Conservation (phyloP, 2,888 invertebrate genomes). For the Orthonevra nobilis region DNA sequence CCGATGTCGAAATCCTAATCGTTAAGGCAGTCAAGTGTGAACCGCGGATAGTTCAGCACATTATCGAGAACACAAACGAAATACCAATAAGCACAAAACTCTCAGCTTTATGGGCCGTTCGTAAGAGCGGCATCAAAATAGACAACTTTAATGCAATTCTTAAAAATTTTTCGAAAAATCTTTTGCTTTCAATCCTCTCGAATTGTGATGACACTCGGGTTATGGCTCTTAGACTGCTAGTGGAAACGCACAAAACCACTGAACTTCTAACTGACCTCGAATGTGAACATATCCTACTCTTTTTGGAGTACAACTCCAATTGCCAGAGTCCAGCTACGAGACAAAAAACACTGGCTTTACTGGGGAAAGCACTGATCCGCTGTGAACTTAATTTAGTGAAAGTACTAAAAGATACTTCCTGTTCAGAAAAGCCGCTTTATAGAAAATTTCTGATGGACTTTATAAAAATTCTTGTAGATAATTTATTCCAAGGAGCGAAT, state of each 20-base stretch:
- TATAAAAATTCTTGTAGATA: conserved; percentile 81
- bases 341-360: conserved; percentile 84
- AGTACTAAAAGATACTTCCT: conserved; percentile 71
- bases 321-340: conserved; percentile 85
- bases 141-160: conserved; percentile 72
- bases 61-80: conserved; percentile 71
- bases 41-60: conserved; percentile 72
- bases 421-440: conserved; percentile 76
- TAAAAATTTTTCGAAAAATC: conserved; percentile 82
- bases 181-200: conserved; percentile 82
- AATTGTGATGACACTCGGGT: conserved; percentile 83
- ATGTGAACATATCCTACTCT: conserved; percentile 83
- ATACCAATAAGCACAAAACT: conserved; percentile 77
- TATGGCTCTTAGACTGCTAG: conserved; percentile 85
- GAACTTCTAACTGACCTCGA: conserved; percentile 84
- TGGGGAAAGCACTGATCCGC: conserved; percentile 84
- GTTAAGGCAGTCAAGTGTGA: conserved; percentile 77
- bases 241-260: conserved; percentile 88
- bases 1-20: conserved; percentile 75
- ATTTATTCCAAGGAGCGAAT: conserved; percentile 84
- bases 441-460: conserved; percentile 81
- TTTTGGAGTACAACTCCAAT: conserved; percentile 86
- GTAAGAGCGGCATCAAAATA: conserved; percentile 80
- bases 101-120: conserved; percentile 77
- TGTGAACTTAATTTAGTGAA: conserved; percentile 80